These are phyloP conservation scores for Chionoecetes opilio DNA, from an alignment of 1,140 invertebrate genomes.

Conservation along the genomic window DNA sequence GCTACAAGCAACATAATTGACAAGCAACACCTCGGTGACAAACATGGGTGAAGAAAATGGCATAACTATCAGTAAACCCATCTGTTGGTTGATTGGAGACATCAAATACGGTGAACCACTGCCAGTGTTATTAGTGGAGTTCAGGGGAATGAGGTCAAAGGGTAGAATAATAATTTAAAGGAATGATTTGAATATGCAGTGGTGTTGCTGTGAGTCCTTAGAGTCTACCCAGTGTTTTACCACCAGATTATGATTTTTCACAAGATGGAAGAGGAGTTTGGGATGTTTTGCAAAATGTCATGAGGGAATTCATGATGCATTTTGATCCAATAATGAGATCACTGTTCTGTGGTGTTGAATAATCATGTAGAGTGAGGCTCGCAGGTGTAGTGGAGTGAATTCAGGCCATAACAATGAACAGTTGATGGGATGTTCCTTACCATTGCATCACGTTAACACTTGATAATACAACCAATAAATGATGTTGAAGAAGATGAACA, in stretches of 20 bases:
- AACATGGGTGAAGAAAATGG: neutral
- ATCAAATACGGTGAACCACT: no score
- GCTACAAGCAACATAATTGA: neutral
- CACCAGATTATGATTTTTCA: no score
- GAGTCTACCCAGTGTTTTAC: no score
- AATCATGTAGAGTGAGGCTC: neutral
- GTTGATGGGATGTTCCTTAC: neutral
- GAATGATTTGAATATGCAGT: no score
- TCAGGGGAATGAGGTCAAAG: neutral
- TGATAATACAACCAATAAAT: slow-evolving; percentile 89
- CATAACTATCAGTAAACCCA: neutral
- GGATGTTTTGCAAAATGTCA: neutral
- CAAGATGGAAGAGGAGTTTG: no score
- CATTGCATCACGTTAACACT: slow-evolving; percentile 39
- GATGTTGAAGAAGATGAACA: slow-evolving; percentile 93
- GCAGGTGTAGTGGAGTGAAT: neutral
- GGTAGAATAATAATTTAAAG: no score
- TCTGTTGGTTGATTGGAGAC: neutral
- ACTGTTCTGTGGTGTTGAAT: neutral
- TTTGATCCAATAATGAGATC: neutral
- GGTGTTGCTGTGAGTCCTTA: no score
- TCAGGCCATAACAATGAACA: neutral
- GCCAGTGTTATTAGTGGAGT: neutral
- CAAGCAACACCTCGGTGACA: neutral
- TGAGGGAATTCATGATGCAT: neutral